phyloP scores from a whole-genome alignment of 2,113 vertebrate genomes.

The Vidua chalybeata region DNA sequence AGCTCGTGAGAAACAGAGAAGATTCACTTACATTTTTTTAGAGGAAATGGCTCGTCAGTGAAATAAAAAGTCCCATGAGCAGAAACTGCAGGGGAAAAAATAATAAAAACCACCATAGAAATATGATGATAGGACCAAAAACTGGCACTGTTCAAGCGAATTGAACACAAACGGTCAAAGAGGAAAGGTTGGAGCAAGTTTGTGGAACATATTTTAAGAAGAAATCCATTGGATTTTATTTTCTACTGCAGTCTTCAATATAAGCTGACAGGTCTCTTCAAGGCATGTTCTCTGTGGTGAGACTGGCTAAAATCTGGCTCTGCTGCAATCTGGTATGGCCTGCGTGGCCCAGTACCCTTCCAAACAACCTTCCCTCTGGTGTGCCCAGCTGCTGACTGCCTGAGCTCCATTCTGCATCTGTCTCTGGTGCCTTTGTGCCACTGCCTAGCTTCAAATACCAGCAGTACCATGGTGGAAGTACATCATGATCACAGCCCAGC shows the following conservation, averaged over 20 bases:
- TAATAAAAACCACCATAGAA: background rate
- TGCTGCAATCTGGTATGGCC: background rate
- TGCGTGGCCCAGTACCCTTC: background rate
- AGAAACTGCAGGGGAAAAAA: background rate
- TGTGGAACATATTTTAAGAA: background rate
- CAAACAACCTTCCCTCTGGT: background rate
- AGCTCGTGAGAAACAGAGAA: background rate
- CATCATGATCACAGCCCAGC: background rate
- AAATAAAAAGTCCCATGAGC: background rate
- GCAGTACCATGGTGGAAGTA: accelerated
- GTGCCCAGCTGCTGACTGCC: background rate
- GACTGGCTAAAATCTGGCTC: background rate
- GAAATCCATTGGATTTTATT: background rate
- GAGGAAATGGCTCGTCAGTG: background rate
- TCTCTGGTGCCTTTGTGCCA: background rate
- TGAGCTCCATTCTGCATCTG: background rate
- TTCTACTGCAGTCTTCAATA: background rate
- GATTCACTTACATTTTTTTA: background rate
- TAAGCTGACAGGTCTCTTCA: background rate
- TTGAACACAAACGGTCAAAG: background rate
- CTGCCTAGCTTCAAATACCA: background rate
- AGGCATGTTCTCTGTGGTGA: background rate
- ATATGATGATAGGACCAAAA: background rate
- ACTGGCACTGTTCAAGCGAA: background rate
- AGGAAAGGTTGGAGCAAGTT: background rate